phyloP scores from a whole-genome alignment of 2,797 vertebrate genomes.

The Melanotaenia parkinsoni region DNA sequence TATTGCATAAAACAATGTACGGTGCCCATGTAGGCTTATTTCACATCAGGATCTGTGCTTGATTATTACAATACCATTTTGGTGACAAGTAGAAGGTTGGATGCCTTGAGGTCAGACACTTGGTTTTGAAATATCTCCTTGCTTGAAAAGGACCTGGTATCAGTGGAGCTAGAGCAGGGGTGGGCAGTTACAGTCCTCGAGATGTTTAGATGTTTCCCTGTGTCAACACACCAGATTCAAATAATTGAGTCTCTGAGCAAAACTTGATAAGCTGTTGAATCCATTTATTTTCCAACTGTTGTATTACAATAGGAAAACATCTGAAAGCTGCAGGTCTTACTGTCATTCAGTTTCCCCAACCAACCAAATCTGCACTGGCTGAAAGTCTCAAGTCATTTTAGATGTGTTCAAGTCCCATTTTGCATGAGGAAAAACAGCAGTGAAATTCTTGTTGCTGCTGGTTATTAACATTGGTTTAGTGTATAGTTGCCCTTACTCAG shows the following conservation, averaged over 20 bases:
- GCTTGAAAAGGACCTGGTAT: conserved; percentile 7
- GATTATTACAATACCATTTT: not conserved
- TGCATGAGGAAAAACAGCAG: not conserved
- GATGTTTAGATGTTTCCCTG: not conserved
- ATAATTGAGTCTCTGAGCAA: not conserved
- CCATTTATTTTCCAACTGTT: not conserved
- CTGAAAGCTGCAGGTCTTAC: not conserved
- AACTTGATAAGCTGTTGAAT: not conserved
- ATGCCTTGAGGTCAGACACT: not conserved
- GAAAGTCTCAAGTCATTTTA: not conserved
- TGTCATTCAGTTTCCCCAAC: not conserved
- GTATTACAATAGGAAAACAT: not conserved
- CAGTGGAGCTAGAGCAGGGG: not conserved
- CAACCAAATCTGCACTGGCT: not conserved
- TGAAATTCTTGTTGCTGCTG: not conserved
- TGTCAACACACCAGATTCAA: not conserved
- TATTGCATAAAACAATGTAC: conserved; percentile 19
- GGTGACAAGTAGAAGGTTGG: not conserved
- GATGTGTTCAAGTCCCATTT: not conserved
- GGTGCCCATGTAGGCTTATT: conserved; percentile 4
- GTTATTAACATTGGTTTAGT: not conserved
- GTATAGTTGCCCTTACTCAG: too few relatives aligned
- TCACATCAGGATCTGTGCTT: conserved; percentile 5
- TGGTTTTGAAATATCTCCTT: not conserved
- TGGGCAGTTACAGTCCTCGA: too few relatives aligned